Base-by-base conservation (phyloP, 2,113 vertebrate genomes). In the Myiozetetes cayanensis region DNA sequence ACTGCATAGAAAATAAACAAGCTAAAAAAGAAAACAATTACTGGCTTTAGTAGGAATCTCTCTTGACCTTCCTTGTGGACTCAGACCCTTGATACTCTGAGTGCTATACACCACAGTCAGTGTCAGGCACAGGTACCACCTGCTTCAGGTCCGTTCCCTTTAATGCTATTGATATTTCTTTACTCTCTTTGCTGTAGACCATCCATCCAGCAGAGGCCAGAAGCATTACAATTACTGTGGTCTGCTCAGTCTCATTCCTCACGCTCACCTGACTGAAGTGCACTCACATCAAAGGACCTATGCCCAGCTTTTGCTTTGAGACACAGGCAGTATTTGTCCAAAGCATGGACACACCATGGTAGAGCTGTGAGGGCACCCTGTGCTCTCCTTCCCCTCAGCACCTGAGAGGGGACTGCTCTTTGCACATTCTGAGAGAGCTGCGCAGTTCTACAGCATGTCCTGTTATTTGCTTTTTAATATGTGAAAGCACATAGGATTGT, bases 1-100 rank as follows among this genome's bases (percentile, higher is more conserved):
- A 95, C 85, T 94, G 93, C 95, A 88, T 4, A 81, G 65, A 90
- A 96, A 96, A 96, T 90, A 97, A 97, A 96, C 94, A 96, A 95
- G 72, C 59, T 80, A 49, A 94, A 93, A 93, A 95, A 49, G 37
- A 94, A 97, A 96, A 90, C 65, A 84, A 84, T 96, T 96, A 89
- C 65, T 71, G 92, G 47, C 92, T 93, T 92, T 88, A 41, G 47
- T 77, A 75, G 65, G 88, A 84, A 86, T 96, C 90, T 86, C 79
- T 75, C 77, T 44, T 79, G 80, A 92, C 92, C 62, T 66, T 65
- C 31, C 28, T 91, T 66, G 62, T 84, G 41, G 68, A 81, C 73
- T 68, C 70, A 72, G 72, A 67, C 8, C 56, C 72, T 66, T 50
- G n/a, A 59, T 67, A 61, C 43, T 85, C 24, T 58, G 41, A 39